A percentile compares a stretch with the other conserved stretches of the same genome.
Conservation (phyloP, 1,140 invertebrate species). For the Theocolax elegans region DNA sequence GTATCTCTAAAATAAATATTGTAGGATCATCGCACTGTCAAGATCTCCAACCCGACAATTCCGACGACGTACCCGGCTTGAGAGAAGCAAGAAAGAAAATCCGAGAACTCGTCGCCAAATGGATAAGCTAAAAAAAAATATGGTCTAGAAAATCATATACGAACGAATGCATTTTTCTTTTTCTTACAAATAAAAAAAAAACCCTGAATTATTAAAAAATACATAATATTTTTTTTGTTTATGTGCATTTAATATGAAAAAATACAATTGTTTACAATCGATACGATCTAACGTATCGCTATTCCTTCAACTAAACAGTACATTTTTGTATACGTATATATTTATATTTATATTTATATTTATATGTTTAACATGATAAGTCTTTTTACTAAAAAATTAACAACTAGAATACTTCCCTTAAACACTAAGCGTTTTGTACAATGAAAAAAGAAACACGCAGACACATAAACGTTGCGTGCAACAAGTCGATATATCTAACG, state of each 20-base stretch:
- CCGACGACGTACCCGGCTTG: conserved; percentile 70
- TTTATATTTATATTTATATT: no score
- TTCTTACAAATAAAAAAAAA: no score
- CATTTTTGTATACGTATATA: not conserved
- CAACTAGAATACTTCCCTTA: conserved; percentile 24
- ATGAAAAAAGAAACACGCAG: no score
- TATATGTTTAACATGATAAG: no score
- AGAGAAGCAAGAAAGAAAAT: conserved; percentile 70
- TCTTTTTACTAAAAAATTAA: conserved; percentile 9
- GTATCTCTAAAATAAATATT: no score
- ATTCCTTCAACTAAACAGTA: not conserved
- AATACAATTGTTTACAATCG: conserved; percentile 11
- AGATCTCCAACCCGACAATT: conserved; percentile 72
- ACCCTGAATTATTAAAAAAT: conserved; percentile 9
- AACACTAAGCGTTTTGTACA: conserved; percentile 35
- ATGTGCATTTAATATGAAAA: conserved; percentile 31
- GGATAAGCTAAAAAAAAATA: no score
- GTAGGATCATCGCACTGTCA: conserved; percentile 82
- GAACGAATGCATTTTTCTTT: not conserved
- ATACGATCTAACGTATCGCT: not conserved
- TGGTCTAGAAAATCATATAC: no score
- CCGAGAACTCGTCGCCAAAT: conserved; percentile 64
- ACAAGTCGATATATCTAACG: no score
- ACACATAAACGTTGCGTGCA: no score
- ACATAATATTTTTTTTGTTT: not conserved